A percentile compares a stretch with the other conserved stretches of the same genome.
Conservation (phyloP, 2,797 vertebrate species). For the Nasua narica region DNA sequence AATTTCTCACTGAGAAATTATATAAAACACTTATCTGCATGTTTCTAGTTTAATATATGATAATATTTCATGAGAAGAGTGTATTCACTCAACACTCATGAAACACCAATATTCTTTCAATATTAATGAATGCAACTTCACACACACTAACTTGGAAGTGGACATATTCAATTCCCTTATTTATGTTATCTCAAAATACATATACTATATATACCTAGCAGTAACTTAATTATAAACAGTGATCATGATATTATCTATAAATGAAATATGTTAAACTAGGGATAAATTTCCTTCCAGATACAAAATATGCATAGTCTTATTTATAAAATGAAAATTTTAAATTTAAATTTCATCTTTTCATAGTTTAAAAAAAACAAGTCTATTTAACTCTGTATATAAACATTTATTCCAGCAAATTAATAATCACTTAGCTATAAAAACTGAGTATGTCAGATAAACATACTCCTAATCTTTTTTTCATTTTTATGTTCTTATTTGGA, state of each 20-base stretch:
- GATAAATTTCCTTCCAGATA: neutral
- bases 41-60: neutral
- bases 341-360: neutral
- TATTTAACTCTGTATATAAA: neutral
- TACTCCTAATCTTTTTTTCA: neutral
- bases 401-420: neutral
- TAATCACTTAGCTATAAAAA: neutral
- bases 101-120: neutral
- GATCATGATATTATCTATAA: neutral
- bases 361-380: neutral
- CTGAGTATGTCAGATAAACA: neutral
- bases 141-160: neutral
- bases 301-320: neutral
- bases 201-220: neutral
- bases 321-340: neutral
- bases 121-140: constrained; percentile 3
- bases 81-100: neutral
- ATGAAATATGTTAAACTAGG: neutral
- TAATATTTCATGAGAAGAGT: neutral
- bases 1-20: neutral
- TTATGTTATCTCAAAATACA: neutral
- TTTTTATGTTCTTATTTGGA: neutral
- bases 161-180: neutral
- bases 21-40: neutral
- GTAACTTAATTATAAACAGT: neutral